These are phyloP conservation scores for Pelobates cultripes DNA, from an alignment of 2,797 vertebrate genomes.

Conservation along the genomic window DNA sequence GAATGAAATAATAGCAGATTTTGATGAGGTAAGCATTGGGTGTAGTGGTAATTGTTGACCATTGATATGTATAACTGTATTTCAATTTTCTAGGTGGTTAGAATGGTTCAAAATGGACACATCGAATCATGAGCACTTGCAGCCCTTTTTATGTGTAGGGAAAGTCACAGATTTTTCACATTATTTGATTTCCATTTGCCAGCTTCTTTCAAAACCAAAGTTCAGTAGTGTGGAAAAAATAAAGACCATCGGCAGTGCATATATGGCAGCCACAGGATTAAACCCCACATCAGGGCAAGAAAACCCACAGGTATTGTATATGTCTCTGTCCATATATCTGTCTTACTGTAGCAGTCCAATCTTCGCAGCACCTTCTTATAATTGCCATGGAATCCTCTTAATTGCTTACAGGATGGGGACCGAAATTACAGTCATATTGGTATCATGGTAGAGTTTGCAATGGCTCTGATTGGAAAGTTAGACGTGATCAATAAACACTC, in stretches of 20 bases:
- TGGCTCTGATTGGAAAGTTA: constrained; percentile 81
- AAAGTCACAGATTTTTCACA: no score
- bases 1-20: constrained; percentile 90
- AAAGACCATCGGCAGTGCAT: constrained; percentile 90
- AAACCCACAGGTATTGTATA: constrained; percentile 71
- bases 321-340: background rate
- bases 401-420: constrained; percentile 71
- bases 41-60: background rate
- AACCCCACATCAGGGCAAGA: constrained; percentile 69
- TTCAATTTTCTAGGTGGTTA: background rate
- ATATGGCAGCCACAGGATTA: constrained; percentile 89
- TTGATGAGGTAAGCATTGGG: constrained; percentile 79
- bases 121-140: background rate
- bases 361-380: background rate
- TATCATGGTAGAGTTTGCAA: constrained; percentile 86
- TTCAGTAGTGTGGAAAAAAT: constrained; percentile 89
- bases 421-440: constrained; percentile 78
- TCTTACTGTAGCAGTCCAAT: background rate
- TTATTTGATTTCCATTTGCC: constrained; percentile 29
- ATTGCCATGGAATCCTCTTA: background rate
- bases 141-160: no score
- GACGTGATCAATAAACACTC: constrained; percentile 87
- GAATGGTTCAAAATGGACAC: background rate
- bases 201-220: constrained; percentile 87
- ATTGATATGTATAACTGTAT: no score